These are phyloP conservation scores for Nesogale talazaci DNA, from an alignment of 2,113 vertebrate genomes.

Conservation along the genomic window DNA sequence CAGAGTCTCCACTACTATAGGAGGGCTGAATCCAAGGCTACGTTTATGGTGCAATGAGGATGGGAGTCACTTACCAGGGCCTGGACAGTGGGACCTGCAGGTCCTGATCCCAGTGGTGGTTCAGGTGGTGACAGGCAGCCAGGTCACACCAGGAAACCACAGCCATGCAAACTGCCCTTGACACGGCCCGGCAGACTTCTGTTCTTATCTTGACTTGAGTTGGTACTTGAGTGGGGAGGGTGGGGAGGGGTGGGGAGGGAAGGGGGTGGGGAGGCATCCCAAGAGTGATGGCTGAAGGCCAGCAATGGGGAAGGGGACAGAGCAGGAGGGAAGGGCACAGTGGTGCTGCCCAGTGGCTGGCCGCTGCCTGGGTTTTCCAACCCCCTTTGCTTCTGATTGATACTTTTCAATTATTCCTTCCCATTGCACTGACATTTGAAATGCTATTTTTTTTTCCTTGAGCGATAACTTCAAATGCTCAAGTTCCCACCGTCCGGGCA, in stretches of 20 bases:
- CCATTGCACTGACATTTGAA: conserved; percentile 97
- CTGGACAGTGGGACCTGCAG: background rate
- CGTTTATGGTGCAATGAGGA: background rate
- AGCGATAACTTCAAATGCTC: conserved; percentile 98
- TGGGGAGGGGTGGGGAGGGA: background rate
- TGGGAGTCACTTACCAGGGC: conserved; percentile 7
- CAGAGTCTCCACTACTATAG: background rate
- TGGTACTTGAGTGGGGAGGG: conserved; percentile 66
- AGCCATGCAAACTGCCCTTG: conserved; percentile 50
- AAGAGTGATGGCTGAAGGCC: conserved; percentile 42
- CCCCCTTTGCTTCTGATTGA: conserved; percentile 97
- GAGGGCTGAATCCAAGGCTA: background rate
- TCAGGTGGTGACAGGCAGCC: conserved; percentile 6
- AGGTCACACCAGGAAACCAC: conserved; percentile 44
- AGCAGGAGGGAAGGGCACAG: background rate
- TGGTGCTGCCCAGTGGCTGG: conserved; percentile 54
- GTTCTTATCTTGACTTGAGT: conserved; percentile 70
- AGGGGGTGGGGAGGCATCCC: background rate
- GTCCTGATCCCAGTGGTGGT: background rate
- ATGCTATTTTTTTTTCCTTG: conserved; percentile 92
- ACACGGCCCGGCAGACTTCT: conserved; percentile 41
- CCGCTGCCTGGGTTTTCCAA: conserved; percentile 86
- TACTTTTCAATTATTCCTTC: conserved; percentile 99
- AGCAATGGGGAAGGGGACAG: conserved; percentile 40
- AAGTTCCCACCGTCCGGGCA: conserved; percentile 94